phyloP scores from a whole-genome alignment of 2,888 invertebrate genomes.

The Mystacides longicornis region DNA sequence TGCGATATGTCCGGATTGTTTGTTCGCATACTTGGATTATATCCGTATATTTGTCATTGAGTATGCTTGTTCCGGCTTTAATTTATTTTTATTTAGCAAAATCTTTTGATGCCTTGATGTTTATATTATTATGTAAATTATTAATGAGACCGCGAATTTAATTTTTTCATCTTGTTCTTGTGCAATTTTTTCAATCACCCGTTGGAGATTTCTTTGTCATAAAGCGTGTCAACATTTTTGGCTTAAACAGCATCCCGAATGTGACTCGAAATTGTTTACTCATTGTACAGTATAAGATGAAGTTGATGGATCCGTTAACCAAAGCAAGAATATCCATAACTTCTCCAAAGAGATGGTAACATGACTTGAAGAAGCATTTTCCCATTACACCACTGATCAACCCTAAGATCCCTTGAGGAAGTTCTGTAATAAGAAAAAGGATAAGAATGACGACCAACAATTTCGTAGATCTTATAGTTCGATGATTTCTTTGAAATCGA shows the following conservation, averaged over 20 bases:
- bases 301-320: constrained; percentile 87
- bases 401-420: constrained; percentile 75
- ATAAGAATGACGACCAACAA: constrained; percentile 82
- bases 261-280: constrained; percentile 84
- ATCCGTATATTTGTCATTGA: too few species aligned
- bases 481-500: constrained; percentile 57
- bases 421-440: constrained; percentile 80
- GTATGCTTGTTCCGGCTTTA: too few species aligned
- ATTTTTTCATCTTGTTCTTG: too few species aligned
- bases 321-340: constrained; percentile 85
- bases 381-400: constrained; percentile 61
- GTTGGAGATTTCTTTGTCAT: too few species aligned
- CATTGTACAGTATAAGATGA: constrained; percentile 90
- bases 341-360: constrained; percentile 77
- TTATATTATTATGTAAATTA: too few species aligned
- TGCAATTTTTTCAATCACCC: too few species aligned
- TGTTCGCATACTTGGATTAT: too few species aligned
- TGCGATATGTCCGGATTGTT: too few species aligned
- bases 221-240: constrained; percentile 55
- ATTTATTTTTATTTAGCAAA: too few species aligned
- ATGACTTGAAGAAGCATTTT: constrained; percentile 66
- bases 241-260: constrained; percentile 63
- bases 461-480: constrained; percentile 81
- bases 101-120: too few species aligned
- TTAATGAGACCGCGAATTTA: too few species aligned